Conservation (phyloP, 2,888 invertebrate genomes). For the Torymus aiolomorphi region DNA sequence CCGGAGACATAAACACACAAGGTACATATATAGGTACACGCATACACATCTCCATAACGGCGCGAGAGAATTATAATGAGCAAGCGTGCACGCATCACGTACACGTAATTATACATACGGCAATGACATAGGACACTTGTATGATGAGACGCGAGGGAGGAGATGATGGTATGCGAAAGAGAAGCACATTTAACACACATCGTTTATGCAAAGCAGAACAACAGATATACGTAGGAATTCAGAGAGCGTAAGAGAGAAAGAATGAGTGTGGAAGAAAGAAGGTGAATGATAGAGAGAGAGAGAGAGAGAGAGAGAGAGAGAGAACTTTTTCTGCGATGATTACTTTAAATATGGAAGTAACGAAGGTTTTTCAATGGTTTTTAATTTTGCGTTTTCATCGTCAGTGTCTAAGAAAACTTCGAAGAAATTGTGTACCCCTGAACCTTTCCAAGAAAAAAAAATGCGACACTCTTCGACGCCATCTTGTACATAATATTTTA, state of each 20-base stretch:
- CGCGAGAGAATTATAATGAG: slow-evolving; percentile 5
- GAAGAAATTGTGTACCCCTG: slow-evolving; percentile 51
- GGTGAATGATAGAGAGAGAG: slow-evolving; percentile 5
- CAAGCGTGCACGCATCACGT: slow-evolving; percentile 17
- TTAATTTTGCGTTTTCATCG: slow-evolving; percentile 36
- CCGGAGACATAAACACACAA: not conserved
- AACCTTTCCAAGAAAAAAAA: slow-evolving; percentile 50
- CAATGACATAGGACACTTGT: slow-evolving; percentile 4
- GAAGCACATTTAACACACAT: slow-evolving; percentile 14
- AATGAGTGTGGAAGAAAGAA: not conserved
- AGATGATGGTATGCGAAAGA: slow-evolving; percentile 52
- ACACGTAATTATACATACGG: slow-evolving; percentile 25
- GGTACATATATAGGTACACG: no score
- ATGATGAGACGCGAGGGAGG: slow-evolving; percentile 26
- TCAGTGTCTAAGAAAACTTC: slow-evolving; percentile 53
- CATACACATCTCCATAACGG: not conserved
- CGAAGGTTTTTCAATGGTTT: slow-evolving; percentile 45
- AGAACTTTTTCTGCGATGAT: slow-evolving; percentile 12
- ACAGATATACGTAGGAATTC: slow-evolving; percentile 7
- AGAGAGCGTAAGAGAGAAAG: not conserved
- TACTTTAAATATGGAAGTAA: slow-evolving; percentile 22
- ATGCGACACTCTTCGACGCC: slow-evolving; percentile 65
- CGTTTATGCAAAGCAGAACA: slow-evolving; percentile 38
- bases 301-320: slow-evolving; percentile 5
- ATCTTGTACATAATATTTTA: slow-evolving; percentile 75